Percentiles rank a stretch among this genome's conserved stretches.
These are phyloP conservation scores for Lathronympha strigana DNA, from an alignment of 2,888 invertebrate species.

Conservation along the genomic window DNA sequence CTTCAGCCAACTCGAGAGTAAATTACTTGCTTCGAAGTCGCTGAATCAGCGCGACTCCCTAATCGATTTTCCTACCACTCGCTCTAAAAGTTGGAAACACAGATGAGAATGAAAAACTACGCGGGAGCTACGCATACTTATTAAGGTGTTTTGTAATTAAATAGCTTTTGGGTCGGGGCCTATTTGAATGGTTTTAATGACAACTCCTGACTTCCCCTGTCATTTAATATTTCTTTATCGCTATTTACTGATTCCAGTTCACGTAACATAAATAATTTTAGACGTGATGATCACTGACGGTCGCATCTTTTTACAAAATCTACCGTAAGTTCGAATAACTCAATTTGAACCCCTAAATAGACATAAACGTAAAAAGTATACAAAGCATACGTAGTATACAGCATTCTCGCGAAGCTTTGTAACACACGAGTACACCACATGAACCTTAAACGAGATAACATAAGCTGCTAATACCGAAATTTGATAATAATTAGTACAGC, in stretches of 20 bases:
- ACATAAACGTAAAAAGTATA: neutral
- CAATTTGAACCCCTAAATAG: no score
- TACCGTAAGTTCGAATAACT: no score
- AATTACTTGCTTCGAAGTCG: slow-evolving; percentile 81
- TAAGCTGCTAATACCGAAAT: slow-evolving; percentile 26
- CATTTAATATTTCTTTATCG: no score
- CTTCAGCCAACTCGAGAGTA: slow-evolving; percentile 83
- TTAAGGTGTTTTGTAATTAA: neutral
- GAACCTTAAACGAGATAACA: slow-evolving; percentile 22
- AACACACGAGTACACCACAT: slow-evolving; percentile 8
- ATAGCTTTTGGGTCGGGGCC: neutral
- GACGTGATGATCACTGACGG: no score
- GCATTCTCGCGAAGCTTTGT: slow-evolving; percentile 14
- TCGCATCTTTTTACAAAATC: no score
- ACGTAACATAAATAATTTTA: no score
- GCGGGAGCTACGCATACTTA: slow-evolving; percentile 40
- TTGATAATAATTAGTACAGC: slow-evolving; percentile 31
- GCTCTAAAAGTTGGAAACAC: slow-evolving; percentile 60
- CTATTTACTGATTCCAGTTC: no score
- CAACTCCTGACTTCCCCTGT: no score
- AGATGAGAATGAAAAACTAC: slow-evolving; percentile 61
- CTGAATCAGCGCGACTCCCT: slow-evolving; percentile 79
- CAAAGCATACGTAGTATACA: slow-evolving; percentile 2
- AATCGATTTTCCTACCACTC: slow-evolving; percentile 78
- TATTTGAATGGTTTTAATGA: neutral